Conservation (phyloP, 2,888 invertebrate genomes). For the Blomia tropicalis region DNA sequence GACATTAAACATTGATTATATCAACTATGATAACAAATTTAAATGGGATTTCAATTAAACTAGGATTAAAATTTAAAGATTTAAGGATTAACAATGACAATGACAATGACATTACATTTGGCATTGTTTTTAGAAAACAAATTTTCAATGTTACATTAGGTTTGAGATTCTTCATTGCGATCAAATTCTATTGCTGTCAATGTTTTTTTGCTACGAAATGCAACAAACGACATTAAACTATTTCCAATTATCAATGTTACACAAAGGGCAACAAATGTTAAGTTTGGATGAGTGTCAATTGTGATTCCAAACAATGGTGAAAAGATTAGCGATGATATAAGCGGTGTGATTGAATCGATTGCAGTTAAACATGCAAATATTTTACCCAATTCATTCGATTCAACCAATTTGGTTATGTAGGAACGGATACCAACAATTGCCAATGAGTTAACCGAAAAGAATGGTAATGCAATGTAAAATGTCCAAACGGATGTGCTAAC, state of each 20-base stretch:
- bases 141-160: no score
- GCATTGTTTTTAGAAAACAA: no score
- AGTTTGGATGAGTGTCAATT: constrained; percentile 14
- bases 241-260: not conserved
- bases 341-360: constrained; percentile 3
- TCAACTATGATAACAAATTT: no score
- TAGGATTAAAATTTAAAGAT: not conserved
- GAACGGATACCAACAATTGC: constrained; percentile 8
- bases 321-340: not conserved
- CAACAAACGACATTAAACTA: not conserved
- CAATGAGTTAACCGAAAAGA: not conserved
- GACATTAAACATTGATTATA: no score
- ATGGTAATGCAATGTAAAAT: not conserved
- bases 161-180: no score
- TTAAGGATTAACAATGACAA: not conserved
- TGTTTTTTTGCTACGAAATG: not conserved
- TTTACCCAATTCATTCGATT: constrained; percentile 4
- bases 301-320: constrained; percentile 2
- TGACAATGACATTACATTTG: no score
- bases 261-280: not conserved
- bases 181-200: not conserved
- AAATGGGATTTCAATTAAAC: no score
- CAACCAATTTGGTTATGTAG: constrained; percentile 16
- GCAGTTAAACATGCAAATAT: not conserved
- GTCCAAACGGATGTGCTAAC: not conserved